Conservation (phyloP, 2,888 invertebrate species). For the Temnothorax ravouxi region DNA sequence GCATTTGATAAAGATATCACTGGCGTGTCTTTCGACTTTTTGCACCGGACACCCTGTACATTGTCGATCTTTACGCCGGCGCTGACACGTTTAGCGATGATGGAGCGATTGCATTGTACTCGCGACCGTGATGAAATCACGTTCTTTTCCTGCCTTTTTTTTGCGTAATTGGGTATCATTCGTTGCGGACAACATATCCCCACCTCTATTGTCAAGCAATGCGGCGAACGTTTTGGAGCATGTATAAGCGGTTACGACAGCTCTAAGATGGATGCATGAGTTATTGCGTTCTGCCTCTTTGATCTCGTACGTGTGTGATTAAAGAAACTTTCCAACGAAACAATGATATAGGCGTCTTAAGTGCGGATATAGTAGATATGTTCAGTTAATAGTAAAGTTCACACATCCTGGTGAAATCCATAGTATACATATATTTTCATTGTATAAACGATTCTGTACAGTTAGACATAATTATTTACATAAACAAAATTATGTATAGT, state of each 20-base stretch:
- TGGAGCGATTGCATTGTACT: conserved; percentile 61
- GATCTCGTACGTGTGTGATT: conserved; percentile 7
- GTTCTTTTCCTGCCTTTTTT: conserved; percentile 52
- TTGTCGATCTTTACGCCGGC: conserved; percentile 58
- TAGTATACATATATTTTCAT: not conserved
- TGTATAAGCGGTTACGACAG: conserved; percentile 49
- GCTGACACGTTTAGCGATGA: conserved; percentile 60
- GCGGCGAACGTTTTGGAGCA: conserved; percentile 38
- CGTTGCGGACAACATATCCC: conserved; percentile 51
- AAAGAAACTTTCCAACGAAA: conserved; percentile 33
- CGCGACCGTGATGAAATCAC: conserved; percentile 48
- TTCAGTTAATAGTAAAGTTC: conserved; percentile 17
- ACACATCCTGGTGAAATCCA: not conserved
- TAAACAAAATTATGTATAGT: not conserved
- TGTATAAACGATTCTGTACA: not conserved
- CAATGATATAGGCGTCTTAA: conserved; percentile 30
- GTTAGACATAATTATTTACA: not conserved
- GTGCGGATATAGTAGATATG: not conserved
- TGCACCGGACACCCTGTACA: conserved; percentile 21
- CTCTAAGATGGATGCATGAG: conserved; percentile 46
- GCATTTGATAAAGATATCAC: conserved; percentile 32
- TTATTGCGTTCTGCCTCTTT: conserved; percentile 43
- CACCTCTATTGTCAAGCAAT: conserved; percentile 39
- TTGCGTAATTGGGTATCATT: conserved; percentile 56
- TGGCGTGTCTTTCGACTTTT: conserved; percentile 14